These are phyloP conservation scores for Coelogynopora nodosa DNA, from an alignment of 2,888 invertebrate species.

Conservation along the genomic window DNA sequence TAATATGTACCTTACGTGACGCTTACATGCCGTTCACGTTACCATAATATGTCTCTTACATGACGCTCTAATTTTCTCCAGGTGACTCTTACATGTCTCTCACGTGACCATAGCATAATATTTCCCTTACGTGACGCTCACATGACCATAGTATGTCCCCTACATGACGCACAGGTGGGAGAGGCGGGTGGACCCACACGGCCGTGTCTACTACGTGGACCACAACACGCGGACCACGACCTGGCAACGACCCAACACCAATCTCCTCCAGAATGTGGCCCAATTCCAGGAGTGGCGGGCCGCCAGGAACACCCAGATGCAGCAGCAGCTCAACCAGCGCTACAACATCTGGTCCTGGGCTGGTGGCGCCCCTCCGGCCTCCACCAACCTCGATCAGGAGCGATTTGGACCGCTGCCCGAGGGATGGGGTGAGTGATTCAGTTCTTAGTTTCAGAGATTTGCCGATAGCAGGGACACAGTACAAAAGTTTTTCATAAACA, in stretches of 20 bases:
- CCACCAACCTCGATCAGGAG: constrained; percentile 61
- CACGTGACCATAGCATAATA: too few relatives aligned
- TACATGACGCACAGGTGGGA: constrained; percentile 40
- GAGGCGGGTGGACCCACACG: constrained; percentile 42
- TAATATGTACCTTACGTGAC: too few relatives aligned
- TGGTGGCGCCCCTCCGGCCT: constrained; percentile 46
- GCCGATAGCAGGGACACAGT: too few relatives aligned
- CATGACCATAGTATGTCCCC: background rate
- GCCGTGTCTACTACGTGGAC: constrained; percentile 47
- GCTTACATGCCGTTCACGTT: too few relatives aligned
- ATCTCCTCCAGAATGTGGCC: constrained; percentile 40
- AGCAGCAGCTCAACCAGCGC: constrained; percentile 40
- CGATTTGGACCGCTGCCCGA: constrained; percentile 77
- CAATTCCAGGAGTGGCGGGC: constrained; percentile 43
- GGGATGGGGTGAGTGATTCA: constrained; percentile 78
- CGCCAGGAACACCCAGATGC: constrained; percentile 26
- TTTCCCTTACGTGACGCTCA: background rate
- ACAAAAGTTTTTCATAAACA: too few relatives aligned
- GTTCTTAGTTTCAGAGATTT: too few relatives aligned
- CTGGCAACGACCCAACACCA: constrained; percentile 45
- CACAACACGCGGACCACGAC: constrained; percentile 47
- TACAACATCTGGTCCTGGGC: constrained; percentile 45
- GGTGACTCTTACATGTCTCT: background rate
- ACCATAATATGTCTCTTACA: too few relatives aligned
- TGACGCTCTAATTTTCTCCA: background rate